Conservation (phyloP, 1,140 invertebrate genomes). For the Drosophila yakuba region DNA sequence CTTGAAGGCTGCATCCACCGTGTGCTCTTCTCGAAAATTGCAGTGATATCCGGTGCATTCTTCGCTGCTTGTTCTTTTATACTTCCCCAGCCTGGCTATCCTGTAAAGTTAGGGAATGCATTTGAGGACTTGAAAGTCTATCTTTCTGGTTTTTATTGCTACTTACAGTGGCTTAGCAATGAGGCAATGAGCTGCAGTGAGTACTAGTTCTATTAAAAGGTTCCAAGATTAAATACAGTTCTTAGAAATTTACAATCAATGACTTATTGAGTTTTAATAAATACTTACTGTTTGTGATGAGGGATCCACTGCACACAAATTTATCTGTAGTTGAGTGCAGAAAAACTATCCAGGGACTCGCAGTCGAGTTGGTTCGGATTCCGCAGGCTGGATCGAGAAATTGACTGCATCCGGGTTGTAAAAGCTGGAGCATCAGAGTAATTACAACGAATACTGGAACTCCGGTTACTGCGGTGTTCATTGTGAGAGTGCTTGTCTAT, state of each 20-base stretch:
- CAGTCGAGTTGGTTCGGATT: neutral
- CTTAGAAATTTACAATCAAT: too few species aligned
- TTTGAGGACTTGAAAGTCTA: too few species aligned
- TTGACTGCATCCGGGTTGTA: neutral
- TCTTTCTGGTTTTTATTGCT: too few species aligned
- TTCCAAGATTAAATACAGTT: neutral
- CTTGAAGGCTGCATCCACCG: too few species aligned
- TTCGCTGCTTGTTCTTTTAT: too few species aligned
- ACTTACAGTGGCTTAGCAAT: too few species aligned
- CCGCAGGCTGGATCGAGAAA: conserved; percentile 3
- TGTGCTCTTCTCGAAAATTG: too few species aligned
- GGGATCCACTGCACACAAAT: conserved; percentile 2
- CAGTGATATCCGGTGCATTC: too few species aligned
- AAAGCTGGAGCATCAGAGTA: neutral
- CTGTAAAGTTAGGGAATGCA: too few species aligned
- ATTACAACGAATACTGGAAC: neutral
- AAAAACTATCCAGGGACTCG: conserved; percentile 9
- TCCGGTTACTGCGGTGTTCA: neutral
- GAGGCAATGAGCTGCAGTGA: too few species aligned
- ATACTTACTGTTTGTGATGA: neutral
- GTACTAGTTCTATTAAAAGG: too few species aligned
- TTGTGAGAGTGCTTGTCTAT: neutral
- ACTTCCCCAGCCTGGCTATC: too few species aligned
- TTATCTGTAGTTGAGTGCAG: neutral
- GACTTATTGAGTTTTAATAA: neutral